Base-by-base conservation (phyloP, 2,888 invertebrate species). In the Parnassius mnemosyne region DNA sequence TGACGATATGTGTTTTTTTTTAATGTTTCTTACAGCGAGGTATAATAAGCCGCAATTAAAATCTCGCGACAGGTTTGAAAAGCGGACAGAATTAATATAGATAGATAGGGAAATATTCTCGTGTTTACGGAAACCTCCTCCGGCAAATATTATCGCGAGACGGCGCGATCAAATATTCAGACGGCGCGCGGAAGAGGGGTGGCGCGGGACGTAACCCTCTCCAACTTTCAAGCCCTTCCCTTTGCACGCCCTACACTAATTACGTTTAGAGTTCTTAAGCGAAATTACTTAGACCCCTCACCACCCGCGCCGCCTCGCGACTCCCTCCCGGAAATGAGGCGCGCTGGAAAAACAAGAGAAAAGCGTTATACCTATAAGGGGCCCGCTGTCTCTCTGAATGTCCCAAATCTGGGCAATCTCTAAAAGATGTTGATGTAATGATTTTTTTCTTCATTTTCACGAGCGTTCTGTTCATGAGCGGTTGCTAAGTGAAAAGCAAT, bases 211-310 rank as follows among this genome's bases (percentile, higher is more conserved):
- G 83, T 87, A 93, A 93, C 93, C 93, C 93, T 93, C 93, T 93
- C 93, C 85, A 89, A 90, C 80, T 92, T 91, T 92, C 92, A 92
- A 92, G 92, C 92, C 92, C 92, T 92, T 92, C 92, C 92, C 92
- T 91, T 89, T 89, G 92, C 92, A 90, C 92, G 92, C 93, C 92
- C 92, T 89, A 89, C 92, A 93, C 93, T 93, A 93, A 93, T 93
- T 93, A 93, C 93, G 93, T 93, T 93, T 93, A 93, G 93, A 92
- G 93, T 93, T 93, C 93, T 93, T 93, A 93, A 93, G 92, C 92
- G 92, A 93, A 93, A 93, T 93, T 93, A 93, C 93, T 93, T 93
- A 93, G 93, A 90, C 93, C 93, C 89, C 90, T 86, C 79, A 80
- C 86, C 85, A 82, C 89, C 85, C 89, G 84, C 81, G 78, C 82